Base-by-base conservation (phyloP, 2,888 invertebrate genomes). In the Melinaea marsaeus region DNA sequence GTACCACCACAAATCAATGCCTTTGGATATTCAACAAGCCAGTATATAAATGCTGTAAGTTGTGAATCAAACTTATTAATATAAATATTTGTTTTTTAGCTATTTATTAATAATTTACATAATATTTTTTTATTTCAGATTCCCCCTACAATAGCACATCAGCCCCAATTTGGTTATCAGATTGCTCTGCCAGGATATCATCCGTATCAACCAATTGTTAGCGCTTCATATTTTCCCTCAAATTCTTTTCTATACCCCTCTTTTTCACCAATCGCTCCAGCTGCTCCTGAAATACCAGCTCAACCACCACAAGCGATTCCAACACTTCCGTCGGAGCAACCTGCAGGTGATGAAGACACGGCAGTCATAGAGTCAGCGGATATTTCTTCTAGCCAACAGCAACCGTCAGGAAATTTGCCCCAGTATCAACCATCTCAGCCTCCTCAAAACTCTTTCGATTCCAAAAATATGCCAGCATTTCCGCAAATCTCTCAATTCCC, bases 331-430 rank as follows among this genome's bases (percentile, higher is more conserved):
- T 62, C 75, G 37, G 76, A 79, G 60, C 72, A 75, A 58, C 74
- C 78, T 11, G 67, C 75, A 0, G 85, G 85, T 4, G 88, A 88
- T 60, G 75, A 81, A 13, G 89, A 90, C 59, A 78, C 86, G 1
- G 74, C 86, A n/a, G 84, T 90, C 0, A 75, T 90, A 47, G 90
- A 90, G 54, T 88, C 90, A 4, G 85, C 87, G 3, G 86, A 88
- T 34, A 76, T 69, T 58, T 68, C 76, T n/a, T 67, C 75, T 22
- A 63, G 60, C 35, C 77, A 79, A 66, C 72, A 76, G 59, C 75
- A 68, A 57, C 47, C 71, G 4, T 61, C 56, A 37, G 55, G 48
- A 2, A 46, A 46, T 32, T 35, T 58, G 4, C 37, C 62, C 13
- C 67, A 66, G 45, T 55, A 78, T 13, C 72, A 74, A 51, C 65